These are phyloP conservation scores for Oscheius sp. DNA, from an alignment of 2,888 invertebrate species.

Conservation along the genomic window DNA sequence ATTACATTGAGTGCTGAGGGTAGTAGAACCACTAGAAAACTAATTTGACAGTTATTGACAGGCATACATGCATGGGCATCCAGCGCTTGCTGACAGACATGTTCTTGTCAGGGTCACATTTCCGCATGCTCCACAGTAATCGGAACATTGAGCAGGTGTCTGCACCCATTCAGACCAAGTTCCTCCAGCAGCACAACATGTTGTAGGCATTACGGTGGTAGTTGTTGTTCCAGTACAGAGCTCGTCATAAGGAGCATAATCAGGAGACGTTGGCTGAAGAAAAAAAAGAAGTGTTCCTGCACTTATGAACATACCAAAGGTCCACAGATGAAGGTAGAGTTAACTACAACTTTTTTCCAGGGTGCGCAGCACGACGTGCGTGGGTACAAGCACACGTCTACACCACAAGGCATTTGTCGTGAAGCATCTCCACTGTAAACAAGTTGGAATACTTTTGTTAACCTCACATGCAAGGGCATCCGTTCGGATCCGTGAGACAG, in stretches of 20 bases:
- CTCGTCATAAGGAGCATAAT: neutral
- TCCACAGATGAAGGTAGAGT: conserved; percentile 35
- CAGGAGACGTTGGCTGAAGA: conserved; percentile 6
- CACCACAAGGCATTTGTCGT: conserved; percentile 40
- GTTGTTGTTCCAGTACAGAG: neutral
- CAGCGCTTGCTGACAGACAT: conserved; percentile 36
- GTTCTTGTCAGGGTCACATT: conserved; percentile 41
- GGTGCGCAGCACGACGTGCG: conserved; percentile 38
- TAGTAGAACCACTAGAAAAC: conserved; percentile 36
- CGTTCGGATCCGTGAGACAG: conserved; percentile 2
- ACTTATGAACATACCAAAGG: conserved; percentile 33
- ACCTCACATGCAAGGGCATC: conserved; percentile 30
- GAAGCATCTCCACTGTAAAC: conserved; percentile 34
- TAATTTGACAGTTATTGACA: neutral
- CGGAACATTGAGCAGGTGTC: conserved; percentile 38
- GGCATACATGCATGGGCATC: conserved; percentile 44
- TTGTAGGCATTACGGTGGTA: no score
- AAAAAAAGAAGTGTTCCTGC: neutral
- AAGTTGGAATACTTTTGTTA: neutral
- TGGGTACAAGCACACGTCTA: conserved; percentile 46
- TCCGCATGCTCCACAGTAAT: conserved; percentile 51
- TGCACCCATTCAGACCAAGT: conserved; percentile 40
- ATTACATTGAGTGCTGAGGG: conserved; percentile 38
- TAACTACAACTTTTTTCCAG: conserved; percentile 33
- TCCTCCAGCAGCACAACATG: conserved; percentile 28